phyloP scores from a whole-genome alignment of 2,113 vertebrate genomes.

The western clawed frog (Xenopus tropicalis) region UCB_Xtro_10.0 CM004449.2:43212001-43212500 shows the following conservation, averaged over 20 bases:
- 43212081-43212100: background rate
- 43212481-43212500: slow-evolving; percentile 78
- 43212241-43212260: slow-evolving; percentile 75
- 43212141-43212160: background rate
- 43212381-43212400: slow-evolving; percentile 73
- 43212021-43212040: too few species aligned
- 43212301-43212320: slow-evolving; percentile 88
- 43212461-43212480: slow-evolving; percentile 81
- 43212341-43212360: slow-evolving; percentile 80
- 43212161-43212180: slow-evolving; percentile 13
- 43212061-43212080: background rate
- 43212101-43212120: background rate
- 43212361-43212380: slow-evolving; percentile 77
- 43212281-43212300: slow-evolving; percentile 94
- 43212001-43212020: too few species aligned
- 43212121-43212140: background rate
- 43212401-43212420: slow-evolving; percentile 58
- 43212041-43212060: too few species aligned
- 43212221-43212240: slow-evolving; percentile 61
- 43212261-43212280: slow-evolving; percentile 83
- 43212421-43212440: slow-evolving; percentile 74
- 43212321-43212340: slow-evolving; percentile 91
- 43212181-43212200: slow-evolving; percentile 19
- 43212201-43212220: slow-evolving; percentile 30
- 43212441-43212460: slow-evolving; percentile 88